These are phyloP conservation scores for Bucorvus abyssinicus DNA, from an alignment of 2,797 vertebrate genomes.

Conservation along the genomic window DNA sequence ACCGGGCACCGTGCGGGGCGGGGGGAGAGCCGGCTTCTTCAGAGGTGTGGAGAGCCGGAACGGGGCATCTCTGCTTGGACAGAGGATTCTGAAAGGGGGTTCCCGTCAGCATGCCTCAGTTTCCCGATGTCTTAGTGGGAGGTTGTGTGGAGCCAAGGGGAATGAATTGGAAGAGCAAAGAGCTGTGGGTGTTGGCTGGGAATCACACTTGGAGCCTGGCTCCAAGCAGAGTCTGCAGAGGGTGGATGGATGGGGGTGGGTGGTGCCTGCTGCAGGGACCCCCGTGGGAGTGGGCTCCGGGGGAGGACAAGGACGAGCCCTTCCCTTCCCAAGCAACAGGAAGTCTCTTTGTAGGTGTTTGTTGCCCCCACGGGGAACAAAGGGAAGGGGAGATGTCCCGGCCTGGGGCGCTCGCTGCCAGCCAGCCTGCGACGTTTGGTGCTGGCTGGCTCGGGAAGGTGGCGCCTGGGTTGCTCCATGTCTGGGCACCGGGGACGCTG, in stretches of 20 bases:
- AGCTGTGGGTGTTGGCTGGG: neutral
- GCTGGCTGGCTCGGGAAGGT: neutral
- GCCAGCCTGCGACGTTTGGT: neutral
- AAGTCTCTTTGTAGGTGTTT: neutral
- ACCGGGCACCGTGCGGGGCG: accelerated
- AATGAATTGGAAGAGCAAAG: neutral
- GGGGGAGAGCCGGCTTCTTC: accelerated
- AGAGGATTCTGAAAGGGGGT: neutral
- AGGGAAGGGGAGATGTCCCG: neutral
- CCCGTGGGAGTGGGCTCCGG: neutral
- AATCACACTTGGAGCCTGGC: accelerated
- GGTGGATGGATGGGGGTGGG: neutral
- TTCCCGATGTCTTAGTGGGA: neutral
- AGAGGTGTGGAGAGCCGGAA: neutral
- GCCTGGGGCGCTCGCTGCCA: accelerated
- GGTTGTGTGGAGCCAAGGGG: neutral
- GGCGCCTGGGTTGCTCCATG: neutral
- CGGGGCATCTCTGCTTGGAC: accelerated
- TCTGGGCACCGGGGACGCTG: neutral
- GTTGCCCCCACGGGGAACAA: neutral
- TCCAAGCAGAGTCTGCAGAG: neutral
- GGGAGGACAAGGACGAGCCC: neutral
- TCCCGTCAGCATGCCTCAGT: neutral
- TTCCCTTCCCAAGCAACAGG: neutral
- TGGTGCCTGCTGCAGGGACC: neutral